Evolutionary conservation across 1,140 invertebrate species (phyloP), one percentile per base, ranked within the genome.

Genomic region (Tribolium castaneum): DNA sequence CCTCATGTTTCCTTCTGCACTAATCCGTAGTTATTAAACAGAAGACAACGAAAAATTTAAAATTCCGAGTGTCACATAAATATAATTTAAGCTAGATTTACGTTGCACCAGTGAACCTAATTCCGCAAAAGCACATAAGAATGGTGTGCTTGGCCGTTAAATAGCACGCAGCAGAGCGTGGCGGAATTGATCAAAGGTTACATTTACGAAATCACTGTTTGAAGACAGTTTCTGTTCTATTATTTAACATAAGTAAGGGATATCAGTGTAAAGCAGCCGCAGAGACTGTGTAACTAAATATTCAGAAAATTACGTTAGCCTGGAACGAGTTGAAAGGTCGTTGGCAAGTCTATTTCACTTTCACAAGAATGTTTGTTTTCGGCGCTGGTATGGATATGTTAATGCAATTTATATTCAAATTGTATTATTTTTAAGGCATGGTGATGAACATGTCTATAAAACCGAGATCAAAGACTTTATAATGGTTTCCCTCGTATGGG

Each of bases 381-480:
- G 30, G 22, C 39, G 50, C 13, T 25, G 50, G 50, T 39, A 52
- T 14, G 52, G 71, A 52, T 51, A 56, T 73, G 71, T 35, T 56
- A 73, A 73, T 73, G 71, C 34, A 73, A 73, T 73, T 73, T 73
- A 73, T 73, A 73, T 73, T 73, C 71, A 73, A 73, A 73, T 73
- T 56, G 45, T 51, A 73, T 73, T 73, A 73, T 73, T 73, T 73
- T 73, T 73, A 49, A 54, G 49, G 52, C 50, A 73, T 73, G n/a
- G 50, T 54, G 50, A 73, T 56, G 45, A 73, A 56, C 50, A 73
- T 73, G 71, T 56, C 71, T 73, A 73, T 73, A 56, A 73, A 54
- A 51, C 50, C 13, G 71, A 56, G 71, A 73, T 73, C 71, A 73
- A 73, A 73, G 71, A 52, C 52, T 73, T 56, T 50, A 73, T 73